Evolutionary conservation across 2,113 vertebrate species (phyloP).

Genomic region (Syngnathus scovelli): DNA sequence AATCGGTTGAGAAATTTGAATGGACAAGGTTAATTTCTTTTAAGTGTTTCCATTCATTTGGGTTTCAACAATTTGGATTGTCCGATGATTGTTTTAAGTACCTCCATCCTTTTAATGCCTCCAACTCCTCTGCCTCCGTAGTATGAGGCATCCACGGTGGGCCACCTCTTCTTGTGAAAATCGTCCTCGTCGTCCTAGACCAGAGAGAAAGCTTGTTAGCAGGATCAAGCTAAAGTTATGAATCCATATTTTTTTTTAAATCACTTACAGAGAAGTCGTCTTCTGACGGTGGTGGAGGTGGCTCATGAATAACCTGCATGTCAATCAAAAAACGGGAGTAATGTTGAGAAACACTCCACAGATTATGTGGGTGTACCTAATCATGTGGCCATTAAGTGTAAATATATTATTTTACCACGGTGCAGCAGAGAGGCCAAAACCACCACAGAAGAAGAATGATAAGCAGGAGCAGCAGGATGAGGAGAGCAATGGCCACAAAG

Average conservation of each 20-base stretch:
- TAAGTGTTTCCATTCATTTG: no score
- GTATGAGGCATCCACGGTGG: slow-evolving; percentile 90
- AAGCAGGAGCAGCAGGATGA: slow-evolving; percentile 89
- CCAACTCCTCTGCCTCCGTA: slow-evolving; percentile 93
- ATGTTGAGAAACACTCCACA: neutral
- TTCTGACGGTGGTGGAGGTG: slow-evolving; percentile 61
- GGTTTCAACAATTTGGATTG: neutral
- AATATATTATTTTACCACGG: slow-evolving; percentile 79
- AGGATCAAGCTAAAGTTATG: neutral
- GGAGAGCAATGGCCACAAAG: slow-evolving; percentile 85
- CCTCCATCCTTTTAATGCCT: slow-evolving; percentile 98
- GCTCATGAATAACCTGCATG: slow-evolving; percentile 71
- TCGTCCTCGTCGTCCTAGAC: slow-evolving; percentile 71
- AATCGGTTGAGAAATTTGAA: neutral
- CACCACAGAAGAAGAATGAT: slow-evolving; percentile 88
- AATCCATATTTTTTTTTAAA: neutral
- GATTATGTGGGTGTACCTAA: no score
- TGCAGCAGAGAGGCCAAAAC: slow-evolving; percentile 99
- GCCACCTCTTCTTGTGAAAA: slow-evolving; percentile 71
- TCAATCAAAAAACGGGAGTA: neutral
- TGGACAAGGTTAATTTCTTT: no score
- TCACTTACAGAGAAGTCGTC: slow-evolving; percentile 67
- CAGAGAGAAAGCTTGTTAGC: neutral
- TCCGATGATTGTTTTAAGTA: slow-evolving; percentile 33
- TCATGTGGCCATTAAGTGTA: no score